Percentiles rank a stretch among this genome's conserved stretches.
phyloP scores from a whole-genome alignment of 2,113 vertebrate genomes.

The Notarius lentiginosus region DNA sequence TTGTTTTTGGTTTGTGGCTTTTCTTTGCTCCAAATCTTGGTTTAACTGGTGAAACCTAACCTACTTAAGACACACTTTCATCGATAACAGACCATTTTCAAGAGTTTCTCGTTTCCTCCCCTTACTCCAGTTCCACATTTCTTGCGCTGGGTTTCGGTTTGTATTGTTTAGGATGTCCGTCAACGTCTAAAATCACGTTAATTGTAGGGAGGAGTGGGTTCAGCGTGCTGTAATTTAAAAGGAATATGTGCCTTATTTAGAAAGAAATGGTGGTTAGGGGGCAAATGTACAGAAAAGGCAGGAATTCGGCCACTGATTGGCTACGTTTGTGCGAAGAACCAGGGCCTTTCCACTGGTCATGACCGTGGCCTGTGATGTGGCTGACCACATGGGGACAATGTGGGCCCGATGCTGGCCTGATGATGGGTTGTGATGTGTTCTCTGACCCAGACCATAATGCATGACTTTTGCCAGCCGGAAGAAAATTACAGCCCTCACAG shows the following conservation, averaged over 20 bases:
- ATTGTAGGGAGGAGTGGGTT: constrained; percentile 75
- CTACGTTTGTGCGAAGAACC: constrained; percentile 70
- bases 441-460: constrained; percentile 82
- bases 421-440: constrained; percentile 77
- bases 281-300: constrained; percentile 62
- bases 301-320: constrained; percentile 64
- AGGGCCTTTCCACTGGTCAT: constrained; percentile 72
- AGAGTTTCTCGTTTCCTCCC: constrained; percentile 1
- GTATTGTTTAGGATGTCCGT: constrained; percentile 64
- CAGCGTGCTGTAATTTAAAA: constrained; percentile 74
- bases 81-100: constrained; percentile 27
- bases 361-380: constrained; percentile 75
- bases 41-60: constrained; percentile 18
- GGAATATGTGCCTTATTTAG: constrained; percentile 75
- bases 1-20: constrained; percentile 27
- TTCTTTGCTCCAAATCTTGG: constrained; percentile 25
- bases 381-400: constrained; percentile 58
- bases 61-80: constrained; percentile 8
- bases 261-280: constrained; percentile 70
- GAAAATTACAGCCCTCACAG: constrained; percentile 78
- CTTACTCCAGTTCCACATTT: background rate
- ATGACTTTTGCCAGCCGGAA: constrained; percentile 78
- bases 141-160: constrained; percentile 48
- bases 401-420: constrained; percentile 60
- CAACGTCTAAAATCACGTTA: constrained; percentile 65